Evolutionary conservation across 2,113 vertebrate genomes (phyloP), one percentile per base, ranked within the genome.

Genomic region (Miniopterus natalensis): DNA sequence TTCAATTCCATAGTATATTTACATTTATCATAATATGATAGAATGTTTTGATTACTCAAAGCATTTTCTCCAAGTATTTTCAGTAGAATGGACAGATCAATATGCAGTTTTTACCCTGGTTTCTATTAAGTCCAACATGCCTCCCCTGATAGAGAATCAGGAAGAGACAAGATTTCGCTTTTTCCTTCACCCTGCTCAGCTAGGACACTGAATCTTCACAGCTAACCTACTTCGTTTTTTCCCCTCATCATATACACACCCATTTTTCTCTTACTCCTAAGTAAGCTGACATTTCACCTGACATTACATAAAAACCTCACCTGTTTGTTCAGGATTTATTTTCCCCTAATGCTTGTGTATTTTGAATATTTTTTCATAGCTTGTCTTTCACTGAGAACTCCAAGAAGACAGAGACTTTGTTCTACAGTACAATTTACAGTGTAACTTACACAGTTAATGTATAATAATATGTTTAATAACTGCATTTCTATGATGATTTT

Each of bases 361-460:
- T 79, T 86, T 66, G 63, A 88, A 47, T 23, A 83, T 92, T 65
- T 95, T 95, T 89, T 29, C 15, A 29, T 57, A 70, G 15, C 15
- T 77, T 25, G 53, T 89, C 40, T 92, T 96, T 88, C 51, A 81
- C 53, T 73, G 18, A 80, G 55, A 95, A 88, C 13, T 92, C 6
- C n/a, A 87, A 81, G 73, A 92, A 6, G 40, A 77, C 21, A 91
- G 88, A 96, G 10, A 20, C 45, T 85, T 80, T 84, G 17, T 63
- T 68, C 42, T 74, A 36, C 66, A 40, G 21, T 89, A 21, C 75
- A 70, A 80, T 49, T 92, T 86, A 87, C 15, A 90, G 18, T 63
- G 42, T 51, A 68, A 45, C 18, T 88, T 90, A 15, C 10, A 73
- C 13, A n/a, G 21, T 3, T 45, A 66, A 83, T 27, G 1, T 73